Conservation (phyloP, 2,113 vertebrate species). For the Scomber scombrus region DNA sequence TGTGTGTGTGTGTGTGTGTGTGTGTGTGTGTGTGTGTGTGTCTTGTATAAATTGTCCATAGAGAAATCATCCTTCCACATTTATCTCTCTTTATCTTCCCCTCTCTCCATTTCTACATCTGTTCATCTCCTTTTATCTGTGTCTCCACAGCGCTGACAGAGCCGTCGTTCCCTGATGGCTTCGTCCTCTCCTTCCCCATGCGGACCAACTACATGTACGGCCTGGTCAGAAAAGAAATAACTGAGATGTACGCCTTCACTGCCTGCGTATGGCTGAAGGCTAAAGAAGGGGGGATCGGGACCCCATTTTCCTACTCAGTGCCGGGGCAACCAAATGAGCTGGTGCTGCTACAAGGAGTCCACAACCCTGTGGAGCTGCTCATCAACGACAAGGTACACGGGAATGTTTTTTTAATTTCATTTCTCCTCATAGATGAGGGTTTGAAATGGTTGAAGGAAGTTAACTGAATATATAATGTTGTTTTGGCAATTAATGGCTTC, state of each 20-base stretch:
- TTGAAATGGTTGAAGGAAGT: not conserved
- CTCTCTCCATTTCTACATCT: not conserved
- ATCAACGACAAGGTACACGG: slow-evolving; percentile 94
- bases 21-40: not conserved
- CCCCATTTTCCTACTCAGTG: slow-evolving; percentile 96
- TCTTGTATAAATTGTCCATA: slow-evolving; percentile 15
- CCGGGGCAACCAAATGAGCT: slow-evolving; percentile 94
- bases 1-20: not conserved
- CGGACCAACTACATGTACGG: slow-evolving; percentile 98
- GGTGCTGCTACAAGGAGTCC: slow-evolving; percentile 93
- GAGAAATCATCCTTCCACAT: not conserved
- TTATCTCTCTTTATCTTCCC: not conserved
- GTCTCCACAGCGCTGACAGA: slow-evolving; percentile 75
- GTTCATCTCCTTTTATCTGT: slow-evolving; percentile 23
- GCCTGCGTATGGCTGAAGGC: slow-evolving; percentile 94
- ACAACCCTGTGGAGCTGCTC: slow-evolving; percentile 95
- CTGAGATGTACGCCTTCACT: slow-evolving; percentile 95
- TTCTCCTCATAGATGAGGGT: too few relatives aligned
- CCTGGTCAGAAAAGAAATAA: slow-evolving; percentile 90
- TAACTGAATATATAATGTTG: not conserved
- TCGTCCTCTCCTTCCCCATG: slow-evolving; percentile 93
- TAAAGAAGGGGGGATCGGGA: slow-evolving; percentile 89
- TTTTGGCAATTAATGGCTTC: not conserved
- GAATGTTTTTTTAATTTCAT: not conserved
- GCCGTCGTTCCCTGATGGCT: slow-evolving; percentile 89